Evolutionary conservation across 1,140 invertebrate species (phyloP), one percentile per base, ranked within the genome.

Genomic region (Halictus rubicundus): DNA sequence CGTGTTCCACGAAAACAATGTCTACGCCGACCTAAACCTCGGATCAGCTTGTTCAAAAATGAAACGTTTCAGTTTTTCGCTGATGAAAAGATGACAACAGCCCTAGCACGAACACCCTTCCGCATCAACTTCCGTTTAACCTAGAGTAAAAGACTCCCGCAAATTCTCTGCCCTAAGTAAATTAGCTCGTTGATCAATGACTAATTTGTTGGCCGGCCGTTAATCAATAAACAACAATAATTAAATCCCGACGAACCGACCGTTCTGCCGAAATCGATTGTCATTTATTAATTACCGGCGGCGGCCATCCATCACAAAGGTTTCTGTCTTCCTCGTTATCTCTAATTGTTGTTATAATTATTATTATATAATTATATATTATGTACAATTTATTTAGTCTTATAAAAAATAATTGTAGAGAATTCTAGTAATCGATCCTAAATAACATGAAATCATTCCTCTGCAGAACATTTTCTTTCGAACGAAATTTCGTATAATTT

Each of bases 181-280:
- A 78, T 78, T 78, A 78, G 69, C 68, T 78, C 69, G 69, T 78
- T 78, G 76, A 72, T 78, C 69, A 78, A 72, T 72, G 69, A 78
- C 68, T 78, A 72, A 78, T 72, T 72, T 65, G 37, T 65, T 9
- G 60, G 69, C 63, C 39, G 37, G 32, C 46, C 39, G 39, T 54
- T 54, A 63, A 37, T 64, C 23, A 19, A 64, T 37, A 54, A 71
- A 39, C 54, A 78, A 78, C 76, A 37, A 65, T 23, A 72, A 78
- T 72, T 46, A 27, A 64, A 63, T 19, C 12, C 46, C 54, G n/a
- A 1, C 23, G 8, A 54, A 10, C 5, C 5, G 16, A 14, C 16
- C 25, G 6, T 7, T 16, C n/a, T 42, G 12, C 42, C 12, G 14
- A 46, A 64, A 78, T 71, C 32, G 63, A 19, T 64, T 12, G 59